Conservation (phyloP, 2,797 vertebrate species). For the Pipistrellus pipistrellus region DNA sequence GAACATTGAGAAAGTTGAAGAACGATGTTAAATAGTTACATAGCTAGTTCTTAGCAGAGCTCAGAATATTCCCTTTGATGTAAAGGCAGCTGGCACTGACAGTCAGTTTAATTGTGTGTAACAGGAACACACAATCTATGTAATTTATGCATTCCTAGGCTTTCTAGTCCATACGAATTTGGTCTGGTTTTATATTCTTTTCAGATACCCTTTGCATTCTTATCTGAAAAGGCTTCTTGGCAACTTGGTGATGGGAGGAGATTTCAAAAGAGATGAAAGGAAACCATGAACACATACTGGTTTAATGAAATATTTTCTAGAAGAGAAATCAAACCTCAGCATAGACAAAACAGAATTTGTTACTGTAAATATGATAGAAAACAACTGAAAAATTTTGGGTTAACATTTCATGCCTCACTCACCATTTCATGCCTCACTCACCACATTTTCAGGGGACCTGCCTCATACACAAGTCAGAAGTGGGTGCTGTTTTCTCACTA, state of each 20-base stretch:
- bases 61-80: constrained; percentile 75
- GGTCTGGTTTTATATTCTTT: constrained; percentile 80
- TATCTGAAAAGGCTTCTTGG: constrained; percentile 73
- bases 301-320: constrained; percentile 79
- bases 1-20: background rate
- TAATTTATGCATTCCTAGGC: constrained; percentile 79
- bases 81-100: constrained; percentile 73
- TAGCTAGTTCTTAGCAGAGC: constrained; percentile 55
- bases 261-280: constrained; percentile 67
- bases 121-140: constrained; percentile 79
- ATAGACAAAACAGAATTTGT: constrained; percentile 73
- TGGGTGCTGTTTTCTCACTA: background rate
- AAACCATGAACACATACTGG: constrained; percentile 39
- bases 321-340: constrained; percentile 65
- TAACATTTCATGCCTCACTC: constrained; percentile 23
- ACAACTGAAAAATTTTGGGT: constrained; percentile 37
- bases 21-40: constrained; percentile 66
- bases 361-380: background rate
- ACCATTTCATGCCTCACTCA: background rate
- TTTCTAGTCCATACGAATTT: constrained; percentile 77
- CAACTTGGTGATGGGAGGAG: constrained; percentile 35
- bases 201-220: constrained; percentile 74
- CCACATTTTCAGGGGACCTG: background rate
- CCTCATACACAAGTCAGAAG: background rate
- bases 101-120: constrained; percentile 72